Evolutionary conservation across 2,113 vertebrate species (phyloP).

Genomic region (Butorides virescens): DNA sequence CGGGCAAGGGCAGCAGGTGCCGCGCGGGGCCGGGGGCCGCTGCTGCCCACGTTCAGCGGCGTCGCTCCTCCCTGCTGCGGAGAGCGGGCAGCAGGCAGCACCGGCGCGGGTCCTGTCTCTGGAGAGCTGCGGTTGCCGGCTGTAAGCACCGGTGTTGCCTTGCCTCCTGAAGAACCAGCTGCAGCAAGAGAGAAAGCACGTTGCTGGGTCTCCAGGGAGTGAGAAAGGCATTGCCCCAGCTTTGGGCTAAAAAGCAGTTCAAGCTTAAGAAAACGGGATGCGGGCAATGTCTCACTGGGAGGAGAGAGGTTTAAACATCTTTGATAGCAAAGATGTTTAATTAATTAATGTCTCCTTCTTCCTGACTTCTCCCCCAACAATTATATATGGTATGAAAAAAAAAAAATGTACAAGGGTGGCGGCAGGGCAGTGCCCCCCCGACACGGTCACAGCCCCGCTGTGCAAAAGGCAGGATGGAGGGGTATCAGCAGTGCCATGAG

Average conservation of each 20-base stretch:
- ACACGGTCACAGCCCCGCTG: accelerated
- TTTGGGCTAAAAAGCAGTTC: background rate
- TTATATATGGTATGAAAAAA: background rate
- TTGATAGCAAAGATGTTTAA: background rate
- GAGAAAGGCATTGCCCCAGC: background rate
- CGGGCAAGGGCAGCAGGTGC: background rate
- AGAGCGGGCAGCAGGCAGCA: background rate
- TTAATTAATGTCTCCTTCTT: background rate
- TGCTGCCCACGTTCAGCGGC: background rate
- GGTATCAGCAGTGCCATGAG: background rate
- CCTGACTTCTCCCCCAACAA: background rate
- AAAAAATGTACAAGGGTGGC: accelerated
- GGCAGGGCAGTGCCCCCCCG: background rate
- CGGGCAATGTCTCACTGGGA: background rate
- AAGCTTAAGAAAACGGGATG: accelerated
- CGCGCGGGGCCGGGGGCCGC: no score
- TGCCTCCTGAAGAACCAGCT: background rate
- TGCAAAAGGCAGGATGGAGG: background rate
- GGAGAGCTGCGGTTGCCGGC: background rate
- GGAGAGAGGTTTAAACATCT: background rate
- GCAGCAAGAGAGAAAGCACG: background rate
- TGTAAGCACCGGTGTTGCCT: background rate
- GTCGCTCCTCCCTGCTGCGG: background rate
- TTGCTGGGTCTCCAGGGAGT: background rate
- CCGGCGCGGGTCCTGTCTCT: background rate